Evolutionary conservation across 2,797 vertebrate genomes (phyloP), one percentile per base, ranked within the genome.

Genomic region (Brachyalestes nurse): DNA sequence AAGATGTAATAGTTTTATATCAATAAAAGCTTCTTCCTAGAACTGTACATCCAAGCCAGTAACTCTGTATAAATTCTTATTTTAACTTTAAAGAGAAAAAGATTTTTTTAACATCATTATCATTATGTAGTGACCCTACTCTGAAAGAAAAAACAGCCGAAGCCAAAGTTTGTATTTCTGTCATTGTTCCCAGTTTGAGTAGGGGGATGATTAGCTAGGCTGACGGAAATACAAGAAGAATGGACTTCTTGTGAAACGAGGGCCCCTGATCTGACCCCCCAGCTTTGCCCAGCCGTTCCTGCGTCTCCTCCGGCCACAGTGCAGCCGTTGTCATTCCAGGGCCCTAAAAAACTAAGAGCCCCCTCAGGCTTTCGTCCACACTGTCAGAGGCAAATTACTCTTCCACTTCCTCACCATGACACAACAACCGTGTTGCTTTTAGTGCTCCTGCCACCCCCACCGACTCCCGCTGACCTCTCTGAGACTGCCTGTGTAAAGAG

Each of bases 181-280:
- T 53, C 47, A 16, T 51, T 70, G 58, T 25, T n/a, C 21, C 23
- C 57, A 42, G 12, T 57, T 12, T 66, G 69, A 65, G n/a, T 34
- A 2, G 10, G 8, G 21, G 45, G 25, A 42, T 42, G 75, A 58
- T 58, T 65, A 40, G 17, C 67, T 60, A 72, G 72, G 77, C 77
- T 88, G 87, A 84, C 92, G 90, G 90, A 94, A 93, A 90, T 91
- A 84, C 89, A 90, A 92, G 87, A 85, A 90, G 90, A 93, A 89
- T 90, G 84, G 87, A 87, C 51, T 53, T 78, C 67, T 86, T 65
- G 70, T 79, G 64, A 74, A 21, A 82, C 40, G 1, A 38, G 84
- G 82, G 16, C 78, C 90, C 80, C 70, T 80, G 21, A 71, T 77
- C 78, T 51, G 21, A 58, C 73, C 75, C 75, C 73, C 57, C 73